Conservation (phyloP, 2,797 vertebrate species). For the Platyrinchus mystaceus region DNA sequence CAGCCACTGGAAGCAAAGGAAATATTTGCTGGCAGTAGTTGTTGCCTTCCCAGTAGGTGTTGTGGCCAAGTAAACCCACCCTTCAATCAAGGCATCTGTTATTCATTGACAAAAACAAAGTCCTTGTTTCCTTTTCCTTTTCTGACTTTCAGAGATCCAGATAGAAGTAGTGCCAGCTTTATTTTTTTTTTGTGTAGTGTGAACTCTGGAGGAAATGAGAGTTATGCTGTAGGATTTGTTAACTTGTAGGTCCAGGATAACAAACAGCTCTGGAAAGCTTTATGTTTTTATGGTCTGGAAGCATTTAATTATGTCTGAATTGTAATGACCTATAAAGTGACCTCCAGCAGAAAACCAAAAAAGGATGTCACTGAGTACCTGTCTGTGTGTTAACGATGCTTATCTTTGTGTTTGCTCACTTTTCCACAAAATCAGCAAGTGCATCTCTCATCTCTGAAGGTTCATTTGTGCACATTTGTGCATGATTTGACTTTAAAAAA, state of each 20-base stretch:
- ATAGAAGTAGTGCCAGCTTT: background rate
- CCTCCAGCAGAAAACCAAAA: background rate
- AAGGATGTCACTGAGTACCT: background rate
- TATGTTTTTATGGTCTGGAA: background rate
- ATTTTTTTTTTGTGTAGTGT: background rate
- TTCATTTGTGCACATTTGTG: background rate
- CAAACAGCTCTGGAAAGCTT: background rate
- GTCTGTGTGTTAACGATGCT: background rate
- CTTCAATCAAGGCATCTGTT: conserved; percentile 31
- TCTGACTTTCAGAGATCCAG: background rate
- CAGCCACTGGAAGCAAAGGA: background rate
- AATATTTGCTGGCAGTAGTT: background rate
- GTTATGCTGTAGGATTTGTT: background rate
- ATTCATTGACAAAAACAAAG: conserved; percentile 21
- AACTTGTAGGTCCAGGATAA: background rate
- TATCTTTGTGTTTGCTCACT: background rate
- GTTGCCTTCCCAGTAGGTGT: conserved; percentile 5
- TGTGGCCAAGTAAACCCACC: conserved; percentile 29
- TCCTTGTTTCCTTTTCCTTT: conserved; percentile 22
- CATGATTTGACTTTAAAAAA: background rate
- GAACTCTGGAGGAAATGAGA: background rate
- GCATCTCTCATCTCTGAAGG: background rate
- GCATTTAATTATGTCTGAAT: background rate
- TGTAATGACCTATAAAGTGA: background rate
- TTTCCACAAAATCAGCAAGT: conserved; percentile 36